Percentiles rank a stretch among this genome's conserved stretches.
These are phyloP conservation scores for Leucopternis melanops DNA, from an alignment of 2,113 vertebrate species.

Conservation along the genomic window DNA sequence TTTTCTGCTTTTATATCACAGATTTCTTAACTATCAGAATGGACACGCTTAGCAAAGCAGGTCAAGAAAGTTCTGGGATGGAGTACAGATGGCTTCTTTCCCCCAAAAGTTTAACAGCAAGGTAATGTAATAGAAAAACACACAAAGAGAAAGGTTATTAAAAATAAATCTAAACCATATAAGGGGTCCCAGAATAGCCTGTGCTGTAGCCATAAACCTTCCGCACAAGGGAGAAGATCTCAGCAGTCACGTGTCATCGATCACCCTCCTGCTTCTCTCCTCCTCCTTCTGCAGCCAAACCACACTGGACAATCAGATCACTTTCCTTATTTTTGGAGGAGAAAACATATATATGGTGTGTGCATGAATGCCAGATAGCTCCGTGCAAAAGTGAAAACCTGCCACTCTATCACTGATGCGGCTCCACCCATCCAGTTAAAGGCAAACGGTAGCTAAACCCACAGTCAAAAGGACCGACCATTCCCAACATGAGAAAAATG, in stretches of 20 bases:
- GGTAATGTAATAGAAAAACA: not conserved
- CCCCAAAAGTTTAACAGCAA: not conserved
- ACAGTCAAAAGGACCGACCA: not conserved
- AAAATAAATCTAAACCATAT: slow-evolving; percentile 33
- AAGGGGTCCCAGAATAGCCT: not conserved
- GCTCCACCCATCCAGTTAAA: not conserved
- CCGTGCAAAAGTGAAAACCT: not conserved
- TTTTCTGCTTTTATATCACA: not conserved
- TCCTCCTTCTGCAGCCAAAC: not conserved
- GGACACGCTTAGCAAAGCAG: not conserved
- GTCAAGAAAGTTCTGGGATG: not conserved
- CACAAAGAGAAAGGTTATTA: slow-evolving; percentile 14
- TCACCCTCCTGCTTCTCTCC: not conserved
- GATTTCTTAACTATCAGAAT: not conserved
- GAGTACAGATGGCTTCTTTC: not conserved
- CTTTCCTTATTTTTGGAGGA: not conserved
- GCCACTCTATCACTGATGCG: not conserved
- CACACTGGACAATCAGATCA: not conserved
- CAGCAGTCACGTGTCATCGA: not conserved
- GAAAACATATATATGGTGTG: not conserved
- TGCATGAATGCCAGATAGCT: not conserved
- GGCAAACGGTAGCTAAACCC: not conserved
- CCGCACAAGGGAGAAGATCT: slow-evolving; percentile 10
- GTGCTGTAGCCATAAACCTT: slow-evolving; percentile 14
- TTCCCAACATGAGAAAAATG: not conserved